Base-by-base conservation (phyloP, 64 coral and sea anemone species). In the Trachythela sp. region DNA sequence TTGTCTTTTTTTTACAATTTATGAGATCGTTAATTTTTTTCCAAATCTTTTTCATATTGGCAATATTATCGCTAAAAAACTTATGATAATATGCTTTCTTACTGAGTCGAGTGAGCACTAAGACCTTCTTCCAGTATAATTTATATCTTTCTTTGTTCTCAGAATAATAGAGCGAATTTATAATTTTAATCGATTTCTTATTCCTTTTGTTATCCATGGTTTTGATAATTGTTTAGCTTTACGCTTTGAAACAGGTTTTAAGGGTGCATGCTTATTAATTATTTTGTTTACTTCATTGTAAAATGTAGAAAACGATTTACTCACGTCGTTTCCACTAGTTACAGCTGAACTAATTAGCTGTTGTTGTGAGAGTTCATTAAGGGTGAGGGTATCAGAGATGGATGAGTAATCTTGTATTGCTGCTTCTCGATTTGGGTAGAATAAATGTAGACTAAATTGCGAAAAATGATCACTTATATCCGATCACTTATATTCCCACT, bases 161-260 rank as follows among this genome's bases (percentile, higher is more conserved):
- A 52, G 77, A 84, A 33, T 30, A 11, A 11, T 39, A 90, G 45
- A 90, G 26, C 26, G 31, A 84, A 35, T 84, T 84, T 76, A 60
- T 92, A 24, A 54, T 83, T 92, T 84, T 92, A 24, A 92, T 92
- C 36, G 86, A 92, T 83, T 51, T 84, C 48, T 48, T 34, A 84
- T 90, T 48, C 83, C 89, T 35, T 86, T 89, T 42, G 87, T 89
- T 70, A 89, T 89, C 87, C 87, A 89, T 20, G 88, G 88, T 89
- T 89, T 89, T 34, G 68, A 45, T 22, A 83, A 48, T 29, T 26
- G 3, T 76, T 48, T 89, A 30, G 37, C 32, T 80, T 29, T 76
- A 26, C 40, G 88, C 80, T 45, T 50, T 84, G 89, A 90, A 26
- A 67, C 75, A 24, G 40, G 29, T 90, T 90, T 84, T 30, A 84